Base-by-base conservation (phyloP, 1,140 invertebrate genomes). In the Lasioglossum albipes region DNA sequence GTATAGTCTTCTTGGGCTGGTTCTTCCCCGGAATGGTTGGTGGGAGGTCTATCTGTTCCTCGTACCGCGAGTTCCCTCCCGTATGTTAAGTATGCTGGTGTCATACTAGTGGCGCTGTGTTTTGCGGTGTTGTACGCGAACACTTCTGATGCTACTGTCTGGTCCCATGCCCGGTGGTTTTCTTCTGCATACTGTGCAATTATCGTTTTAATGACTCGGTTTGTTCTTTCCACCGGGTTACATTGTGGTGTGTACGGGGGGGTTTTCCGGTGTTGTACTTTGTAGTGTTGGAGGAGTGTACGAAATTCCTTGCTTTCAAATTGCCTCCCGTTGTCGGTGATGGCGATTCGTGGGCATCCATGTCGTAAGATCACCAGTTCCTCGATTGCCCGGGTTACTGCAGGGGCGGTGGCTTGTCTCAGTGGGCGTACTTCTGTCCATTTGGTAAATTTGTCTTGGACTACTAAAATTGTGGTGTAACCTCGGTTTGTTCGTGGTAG, bases 381-480 rank as follows among this genome's bases (percentile, higher is more conserved):
- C 20, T 12, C 4, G 10, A 62, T 4, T 0, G 41, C 36, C 18
- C 20, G 0, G 16, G 59, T 41, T 0, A 61, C 16, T 1, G 31
- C 16, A 1, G 16, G 16, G 0, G 70, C 54, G 3, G 70, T 72
- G 0, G 70, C 52, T 18, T 42, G 2, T 0, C 70, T 16, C 2
- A 72, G 31, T 0, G 70, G 70, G 7, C 10, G 31, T 20, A 41
- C 2, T 10, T 72, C 57, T 0, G 41, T 18, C 54, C 71, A 73
- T 18, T 73, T 73, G 6, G 36, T 62, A 41, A 73, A 61, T 18
- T 64, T 73, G 7, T 49, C 61, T 22, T 73, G 41, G 41, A n/a
- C n/a, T n/a, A n/a, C n/a, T n/a, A n/a, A n/a, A n/a, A n/a, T n/a
- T 0, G 6, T 22, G 0, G 71, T 73, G 59, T 45, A 9, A 2